Conservation (phyloP, 2,113 vertebrate species). For the zebrafish (Danio rerio) region DNA sequence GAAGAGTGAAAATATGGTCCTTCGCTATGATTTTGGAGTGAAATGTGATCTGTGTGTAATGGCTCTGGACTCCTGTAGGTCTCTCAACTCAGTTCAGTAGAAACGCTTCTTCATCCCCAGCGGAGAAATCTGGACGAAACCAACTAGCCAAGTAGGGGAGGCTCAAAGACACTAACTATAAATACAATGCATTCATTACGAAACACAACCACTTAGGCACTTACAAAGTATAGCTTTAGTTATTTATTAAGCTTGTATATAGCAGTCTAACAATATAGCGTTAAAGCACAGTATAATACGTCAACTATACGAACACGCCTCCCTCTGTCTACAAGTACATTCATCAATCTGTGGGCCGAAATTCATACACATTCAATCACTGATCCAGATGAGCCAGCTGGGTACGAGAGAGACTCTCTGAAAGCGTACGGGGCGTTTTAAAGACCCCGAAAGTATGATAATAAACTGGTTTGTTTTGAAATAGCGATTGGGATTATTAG, state of each 20-base stretch:
- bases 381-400: constrained; percentile 19
- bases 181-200: not conserved
- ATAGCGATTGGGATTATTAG: not conserved
- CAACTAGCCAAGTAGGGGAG: not conserved
- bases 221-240: accelerated
- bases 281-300: not conserved
- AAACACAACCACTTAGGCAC: not conserved
- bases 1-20: not conserved
- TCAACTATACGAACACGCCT: not conserved
- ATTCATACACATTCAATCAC: not conserved
- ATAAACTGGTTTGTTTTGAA: not conserved
- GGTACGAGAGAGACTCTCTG: not conserved
- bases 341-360: not conserved
- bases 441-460: not conserved
- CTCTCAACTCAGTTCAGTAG: not conserved
- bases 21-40: not conserved
- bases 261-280: not conserved
- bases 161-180: not conserved
- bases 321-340: not conserved
- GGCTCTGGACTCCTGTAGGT: not conserved
- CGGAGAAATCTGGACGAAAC: constrained; percentile 23
- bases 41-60: not conserved
- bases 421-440: not conserved
- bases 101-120: constrained; percentile 28
- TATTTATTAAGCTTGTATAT: not conserved